Evolutionary conservation across 2,797 vertebrate species (phyloP).

Genomic region (Antennarius maculatus): DNA sequence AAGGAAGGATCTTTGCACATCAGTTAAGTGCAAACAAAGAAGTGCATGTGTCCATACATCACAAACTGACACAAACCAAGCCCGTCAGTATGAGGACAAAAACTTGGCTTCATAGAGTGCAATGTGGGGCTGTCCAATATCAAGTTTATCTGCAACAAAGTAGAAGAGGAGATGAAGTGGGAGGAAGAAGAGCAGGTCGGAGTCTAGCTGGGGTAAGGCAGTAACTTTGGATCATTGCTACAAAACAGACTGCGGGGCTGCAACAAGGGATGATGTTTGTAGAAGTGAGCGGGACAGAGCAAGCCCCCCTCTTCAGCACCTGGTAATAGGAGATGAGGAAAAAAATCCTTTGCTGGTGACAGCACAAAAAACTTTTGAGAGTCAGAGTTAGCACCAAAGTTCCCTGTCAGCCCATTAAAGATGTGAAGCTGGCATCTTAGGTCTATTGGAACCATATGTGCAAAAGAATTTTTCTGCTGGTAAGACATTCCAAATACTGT

Average conservation of each 20-base stretch:
- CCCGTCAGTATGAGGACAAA: constrained; percentile 33
- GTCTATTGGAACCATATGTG: constrained; percentile 99
- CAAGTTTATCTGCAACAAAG: constrained; percentile 16
- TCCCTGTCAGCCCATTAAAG: constrained; percentile 99
- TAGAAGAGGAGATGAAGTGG: neutral
- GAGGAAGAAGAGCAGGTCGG: constrained; percentile 15
- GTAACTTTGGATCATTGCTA: constrained; percentile 87
- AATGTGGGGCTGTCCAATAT: constrained; percentile 47
- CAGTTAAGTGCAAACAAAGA: constrained; percentile 37
- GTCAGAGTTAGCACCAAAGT: constrained; percentile 95
- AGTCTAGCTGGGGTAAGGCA: constrained; percentile 74
- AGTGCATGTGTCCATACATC: constrained; percentile 36
- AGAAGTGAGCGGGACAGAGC: constrained; percentile 79
- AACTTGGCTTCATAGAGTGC: constrained; percentile 79
- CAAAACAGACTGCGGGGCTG: constrained; percentile 81
- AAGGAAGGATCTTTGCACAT: constrained; percentile 27
- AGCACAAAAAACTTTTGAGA: constrained; percentile 92
- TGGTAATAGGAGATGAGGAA: constrained; percentile 80
- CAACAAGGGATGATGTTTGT: constrained; percentile 85
- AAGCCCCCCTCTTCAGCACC: constrained; percentile 87
- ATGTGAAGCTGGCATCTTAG: constrained; percentile 94
- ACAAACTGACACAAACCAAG: constrained; percentile 29
- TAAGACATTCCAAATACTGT: constrained; percentile 99
- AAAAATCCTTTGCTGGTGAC: constrained; percentile 90
- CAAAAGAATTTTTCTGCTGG: constrained; percentile 97